Evolutionary conservation across 2,888 invertebrate genomes (phyloP), one percentile per base, ranked within the genome.

Genomic region (Plusia festucae): DNA sequence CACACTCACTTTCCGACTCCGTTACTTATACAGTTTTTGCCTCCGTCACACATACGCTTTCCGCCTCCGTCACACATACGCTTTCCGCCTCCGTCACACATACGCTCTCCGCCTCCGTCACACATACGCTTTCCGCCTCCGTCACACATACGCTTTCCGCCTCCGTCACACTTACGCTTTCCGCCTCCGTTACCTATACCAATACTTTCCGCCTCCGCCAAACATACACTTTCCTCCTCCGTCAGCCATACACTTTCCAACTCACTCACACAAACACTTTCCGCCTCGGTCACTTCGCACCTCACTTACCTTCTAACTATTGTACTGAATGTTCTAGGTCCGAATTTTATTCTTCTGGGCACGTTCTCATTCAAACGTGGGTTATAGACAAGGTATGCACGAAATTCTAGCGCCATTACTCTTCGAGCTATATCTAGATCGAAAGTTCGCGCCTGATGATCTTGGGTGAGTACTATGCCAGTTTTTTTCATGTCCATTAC

Each of bases 301-400:
- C 6, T n/a, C 4, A 11, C 46, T 20, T 20, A 11, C 6, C 11
- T 18, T 18, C 46, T 49, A 49, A 18, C 20, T 13, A 20, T 7
- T 11, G 11, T 1, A 15, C 13, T 57, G 5, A n/a, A 16, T 59
- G 40, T 60, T 60, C 0, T 76, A 96, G 96, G 95, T 91, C 0
- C 95, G 96, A 3, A 95, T 96, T 32, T 80, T 96, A 15, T 96
- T 96, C 85, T 95, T 95, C 85, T 96, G 96, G 93, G 95, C 96
- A 0, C 93, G 97, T 0, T 96, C 97, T 53, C 96, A 97, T 90
- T 95, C 96, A 0, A 91, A 95, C 70, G 95, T 98, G 81, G 97
- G 97, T 57, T 98, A 98, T 86, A 95, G 97, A 51, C 98, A 98
- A 95, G 98, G 98, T 22, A 98, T 98, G 98, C 98, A 98, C 90